These are phyloP conservation scores for Dryas iulia DNA, from an alignment of 1,140 invertebrate genomes.

Conservation along the genomic window DNA sequence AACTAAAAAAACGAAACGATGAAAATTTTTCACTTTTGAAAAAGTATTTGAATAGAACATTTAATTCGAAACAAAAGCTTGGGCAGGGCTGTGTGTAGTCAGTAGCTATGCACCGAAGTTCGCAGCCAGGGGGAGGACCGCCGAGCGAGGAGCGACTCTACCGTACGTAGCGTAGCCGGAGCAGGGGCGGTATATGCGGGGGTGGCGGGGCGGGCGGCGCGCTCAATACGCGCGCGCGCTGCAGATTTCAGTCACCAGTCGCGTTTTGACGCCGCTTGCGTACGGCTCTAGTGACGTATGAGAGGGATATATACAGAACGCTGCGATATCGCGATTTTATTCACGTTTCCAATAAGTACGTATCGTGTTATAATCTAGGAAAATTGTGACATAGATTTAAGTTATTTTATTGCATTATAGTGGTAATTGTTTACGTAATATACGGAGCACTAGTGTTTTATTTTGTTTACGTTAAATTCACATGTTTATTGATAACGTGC, in stretches of 20 bases:
- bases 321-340: constrained; percentile 59
- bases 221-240: constrained; percentile 75
- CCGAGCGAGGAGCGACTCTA: constrained; percentile 28
- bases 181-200: constrained; percentile 58
- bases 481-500: constrained; percentile 25
- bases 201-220: constrained; percentile 55
- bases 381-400: background rate
- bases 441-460: constrained; percentile 5
- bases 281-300: constrained; percentile 41
- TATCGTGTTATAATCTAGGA: constrained; percentile 38
- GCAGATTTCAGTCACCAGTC: constrained; percentile 52
- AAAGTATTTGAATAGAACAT: background rate
- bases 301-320: constrained; percentile 46
- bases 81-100: constrained; percentile 20
- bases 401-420: background rate
- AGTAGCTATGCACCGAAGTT: constrained; percentile 37
- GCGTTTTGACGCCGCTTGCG: constrained; percentile 60
- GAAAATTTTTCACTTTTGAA: no score
- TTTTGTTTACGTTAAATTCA: constrained; percentile 51
- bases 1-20: no score
- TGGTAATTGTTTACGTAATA: constrained; percentile 6
- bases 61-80: background rate
- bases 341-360: constrained; percentile 54
- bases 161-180: constrained; percentile 49
- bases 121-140: constrained; percentile 43